Evolutionary conservation across 2,888 invertebrate species (phyloP), one percentile per base, ranked within the genome.

Genomic region (Sisyra nigra): DNA sequence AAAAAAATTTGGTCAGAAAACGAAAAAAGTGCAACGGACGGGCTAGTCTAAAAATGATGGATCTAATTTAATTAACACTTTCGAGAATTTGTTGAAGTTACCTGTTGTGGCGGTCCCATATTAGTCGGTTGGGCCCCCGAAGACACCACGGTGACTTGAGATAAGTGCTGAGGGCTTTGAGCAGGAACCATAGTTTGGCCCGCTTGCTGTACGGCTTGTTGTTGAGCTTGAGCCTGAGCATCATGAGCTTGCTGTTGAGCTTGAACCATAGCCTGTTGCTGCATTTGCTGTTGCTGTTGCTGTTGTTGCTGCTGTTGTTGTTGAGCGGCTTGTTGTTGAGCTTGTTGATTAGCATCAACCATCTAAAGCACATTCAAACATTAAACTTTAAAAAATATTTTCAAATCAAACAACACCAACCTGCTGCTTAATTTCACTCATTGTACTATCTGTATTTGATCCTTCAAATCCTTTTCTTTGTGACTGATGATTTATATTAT

Each of bases 61-160:
- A 30, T 9, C 31, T 30, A 9, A 9, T 30, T 9, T 9, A 30
- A 30, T 30, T 30, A n/a, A 8, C 31, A 30, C 10, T 30, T 30
- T 30, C 10, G 31, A 30, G 8, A 9, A 9, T 30, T 30, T 33
- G n/a, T 33, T 3, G 9, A 4, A 7, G 5, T 67, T 42, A 73
- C 63, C 52, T 73, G 72, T 49, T 68, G 80, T 40, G 67, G 76
- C 53, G 68, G 79, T 4, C 43, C 43, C 43, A 43, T 43, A 18
- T 43, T 43, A 9, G 43, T 43, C 10, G 37, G 35, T 32, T 45
- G 40, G 40, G 48, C 49, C 52, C 56, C 57, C 40, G 57, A 55
- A n/a, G 58, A 57, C 17, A 55, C 58, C 7, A 59, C 59, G 15
- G 59, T 51, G 8, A 61, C 58, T 50, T 61, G 60, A 47, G 64